Percentiles rank a stretch among this genome's conserved stretches.
Conservation (phyloP, 1,140 invertebrate species). For the Kradibia gibbosae region DNA sequence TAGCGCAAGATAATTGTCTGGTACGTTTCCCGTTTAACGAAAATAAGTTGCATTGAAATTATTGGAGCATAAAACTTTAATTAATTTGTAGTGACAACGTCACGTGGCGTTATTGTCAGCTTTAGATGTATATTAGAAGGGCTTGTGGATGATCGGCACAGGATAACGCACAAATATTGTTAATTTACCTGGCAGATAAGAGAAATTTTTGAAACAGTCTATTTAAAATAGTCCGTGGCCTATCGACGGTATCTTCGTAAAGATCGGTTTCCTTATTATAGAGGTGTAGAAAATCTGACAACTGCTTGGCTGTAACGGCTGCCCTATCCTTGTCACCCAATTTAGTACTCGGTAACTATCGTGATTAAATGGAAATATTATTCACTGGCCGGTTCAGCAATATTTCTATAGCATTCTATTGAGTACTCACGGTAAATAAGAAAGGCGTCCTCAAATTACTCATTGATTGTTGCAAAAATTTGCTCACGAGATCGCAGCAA, state of each 20-base stretch:
- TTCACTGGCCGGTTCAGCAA: conserved; percentile 13
- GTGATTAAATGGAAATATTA: conserved; percentile 13
- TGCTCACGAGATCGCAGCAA: conserved; percentile 81
- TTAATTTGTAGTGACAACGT: too few relatives aligned
- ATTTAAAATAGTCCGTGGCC: conserved; percentile 75
- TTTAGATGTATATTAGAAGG: too few relatives aligned
- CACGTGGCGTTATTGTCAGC: too few relatives aligned
- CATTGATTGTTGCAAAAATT: conserved; percentile 87
- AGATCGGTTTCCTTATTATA: conserved; percentile 90
- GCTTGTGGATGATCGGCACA: too few relatives aligned
- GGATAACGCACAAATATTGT: neutral
- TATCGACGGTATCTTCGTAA: conserved; percentile 79
- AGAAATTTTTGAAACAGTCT: conserved; percentile 77
- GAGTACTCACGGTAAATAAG: conserved; percentile 76
- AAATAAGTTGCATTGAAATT: too few relatives aligned
- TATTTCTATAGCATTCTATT: neutral
- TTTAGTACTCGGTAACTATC: conserved; percentile 81
- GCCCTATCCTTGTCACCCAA: conserved; percentile 87
- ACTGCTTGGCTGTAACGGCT: conserved; percentile 89
- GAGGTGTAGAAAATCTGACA: conserved; percentile 92
- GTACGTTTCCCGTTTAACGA: too few relatives aligned
- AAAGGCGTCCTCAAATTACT: conserved; percentile 84
- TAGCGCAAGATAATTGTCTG: too few relatives aligned
- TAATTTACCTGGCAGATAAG: conserved; percentile 67
- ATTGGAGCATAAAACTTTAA: too few relatives aligned